Evolutionary conservation across 2,797 vertebrate genomes (phyloP), one percentile per base, ranked within the genome.

Genomic region (Pangasius mekongensis): DNA sequence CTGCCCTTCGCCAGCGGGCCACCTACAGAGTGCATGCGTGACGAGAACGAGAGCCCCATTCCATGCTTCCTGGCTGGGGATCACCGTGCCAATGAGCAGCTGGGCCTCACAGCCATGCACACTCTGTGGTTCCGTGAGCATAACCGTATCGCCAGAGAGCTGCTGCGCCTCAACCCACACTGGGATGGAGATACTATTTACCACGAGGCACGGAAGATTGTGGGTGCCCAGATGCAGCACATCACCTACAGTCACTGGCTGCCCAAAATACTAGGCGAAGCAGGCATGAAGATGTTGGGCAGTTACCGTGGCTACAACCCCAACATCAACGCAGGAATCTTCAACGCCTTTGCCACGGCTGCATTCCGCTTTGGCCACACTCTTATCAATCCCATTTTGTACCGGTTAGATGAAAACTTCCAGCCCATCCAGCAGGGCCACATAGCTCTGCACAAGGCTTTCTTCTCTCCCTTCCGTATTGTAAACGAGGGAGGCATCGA

Each of bases 161-260:
- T 99, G 27, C 95, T 99, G 83, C 94, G 95, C 84, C 95, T 99
- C 39, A 99, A 99, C 93, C 98, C 99, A 0, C 98, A 99, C 92
- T 99, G 99, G 99, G 98, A 99, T 0, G 98, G 99, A 0, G 98
- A 99, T 94, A 99, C 98, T 91, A 96, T 99, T 92, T 99, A 99
- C 95, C 97, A 99, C 0, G 99, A 99, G 94, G 96, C 98, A 62
- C 95, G 99, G 39, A 99, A 99, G 95, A 96, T 99, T 36, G 97
- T 99, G 58, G 98, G 99, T 8, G 99, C 99, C 6, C 96, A 99
- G 95, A 97, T 99, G 96, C 99, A 99, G 92, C 98, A 99, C 92
- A 97, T 99, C 95, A 99, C 98, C 91, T 99, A 98, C 94, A 97
- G 87, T 89, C 98, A 99, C 90, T 99, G 99, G 99, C 93, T 99